Base-by-base conservation (phyloP, 2,113 vertebrate species). In the Dromas ardeola region DNA sequence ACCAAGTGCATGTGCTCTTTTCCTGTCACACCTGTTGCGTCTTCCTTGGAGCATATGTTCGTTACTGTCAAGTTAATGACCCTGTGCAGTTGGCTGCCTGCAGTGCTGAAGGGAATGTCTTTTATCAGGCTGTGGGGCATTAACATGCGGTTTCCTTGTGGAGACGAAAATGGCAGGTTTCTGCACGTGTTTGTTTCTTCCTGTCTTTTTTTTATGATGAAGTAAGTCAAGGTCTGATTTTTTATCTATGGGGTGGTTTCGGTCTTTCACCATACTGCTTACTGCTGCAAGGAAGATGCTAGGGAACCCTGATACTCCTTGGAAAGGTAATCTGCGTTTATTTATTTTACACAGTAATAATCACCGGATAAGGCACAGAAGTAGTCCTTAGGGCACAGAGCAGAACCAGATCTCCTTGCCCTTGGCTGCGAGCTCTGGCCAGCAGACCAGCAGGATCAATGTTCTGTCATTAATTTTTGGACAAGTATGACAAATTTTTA, bases 31-130 rank as follows among this genome's bases (percentile, higher is more conserved):
- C 78, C 84, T 85, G 61, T 79, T 81, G n/a, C 10, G 3, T n/a
- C 69, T 49, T 85, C 47, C 59, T 71, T n/a, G 34, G n/a, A 92
- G 65, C 90, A 58, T 29, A 13, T 43, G 65, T 81, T 86, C 3
- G 0, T 76, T 81, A 11, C 58, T 45, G 62, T 85, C 84, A 61
- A 19, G 45, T 52, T 30, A 74, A 63, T 2, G 14, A 47, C 52
- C 40, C 40, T 0, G 0, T 1, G 2, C 70, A 50, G 55, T 1
- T 84, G 83, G 73, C 82, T 86, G 80, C 62, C 71, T 71, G 58
- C 47, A 69, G 4, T 2, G 2, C 53, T 1, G 0, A 53, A 56
- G 82, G 61, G 52, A 92, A 91, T 72, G 52, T 34, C 82, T 87
- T 78, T 89, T 62, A 42, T 76, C 73, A 45, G 49, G 22, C 0